Conservation (phyloP, 2,113 vertebrate genomes). For the Peromyscus californicus region DNA sequence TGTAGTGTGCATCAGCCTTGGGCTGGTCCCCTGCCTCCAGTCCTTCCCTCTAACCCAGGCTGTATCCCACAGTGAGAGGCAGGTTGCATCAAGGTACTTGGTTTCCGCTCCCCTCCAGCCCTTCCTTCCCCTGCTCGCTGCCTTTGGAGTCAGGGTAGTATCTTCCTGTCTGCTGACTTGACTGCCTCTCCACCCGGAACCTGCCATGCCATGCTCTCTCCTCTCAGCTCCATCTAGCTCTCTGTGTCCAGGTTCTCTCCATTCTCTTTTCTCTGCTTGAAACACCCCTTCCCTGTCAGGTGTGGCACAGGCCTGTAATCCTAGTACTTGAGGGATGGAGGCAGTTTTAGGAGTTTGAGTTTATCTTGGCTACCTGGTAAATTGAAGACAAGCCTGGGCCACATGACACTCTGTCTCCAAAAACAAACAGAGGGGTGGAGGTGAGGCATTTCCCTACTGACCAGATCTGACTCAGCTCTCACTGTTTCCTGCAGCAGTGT, state of each 20-base stretch:
- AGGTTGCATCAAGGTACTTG: neutral
- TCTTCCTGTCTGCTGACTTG: neutral
- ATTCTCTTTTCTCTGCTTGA: neutral
- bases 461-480: neutral
- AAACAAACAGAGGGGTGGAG: neutral
- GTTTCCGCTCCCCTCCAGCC: neutral
- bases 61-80: neutral
- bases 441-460: neutral
- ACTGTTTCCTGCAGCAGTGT: neutral
- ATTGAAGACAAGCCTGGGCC: neutral
- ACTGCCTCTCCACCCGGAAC: too few relatives aligned
- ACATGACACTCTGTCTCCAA: neutral
- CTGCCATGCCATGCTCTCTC: rapidly evolving
- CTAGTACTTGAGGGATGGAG: neutral
- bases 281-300: neutral
- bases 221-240: neutral
- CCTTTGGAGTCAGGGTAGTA: neutral
- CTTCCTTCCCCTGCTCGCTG: rapidly evolving
- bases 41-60: neutral
- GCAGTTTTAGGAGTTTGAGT: neutral
- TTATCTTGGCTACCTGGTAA: neutral
- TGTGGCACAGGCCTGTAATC: neutral
- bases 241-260: neutral
- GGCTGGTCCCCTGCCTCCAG: neutral
- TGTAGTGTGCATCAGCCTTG: slow-evolving; percentile 5